phyloP scores from a whole-genome alignment of 2,888 invertebrate species.

The Allacma fusca region DNA sequence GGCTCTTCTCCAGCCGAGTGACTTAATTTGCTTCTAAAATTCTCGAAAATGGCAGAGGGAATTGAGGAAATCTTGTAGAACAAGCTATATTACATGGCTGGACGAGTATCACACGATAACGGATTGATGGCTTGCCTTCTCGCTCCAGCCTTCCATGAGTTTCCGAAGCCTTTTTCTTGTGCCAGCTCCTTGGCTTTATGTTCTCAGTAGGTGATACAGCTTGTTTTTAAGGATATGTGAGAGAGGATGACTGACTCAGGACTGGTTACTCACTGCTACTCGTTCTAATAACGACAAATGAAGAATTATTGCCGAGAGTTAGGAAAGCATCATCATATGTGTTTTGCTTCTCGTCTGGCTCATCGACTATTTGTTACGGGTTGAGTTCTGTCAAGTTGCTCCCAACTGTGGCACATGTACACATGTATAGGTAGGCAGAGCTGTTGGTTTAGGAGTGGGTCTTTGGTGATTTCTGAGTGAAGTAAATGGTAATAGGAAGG shows the following conservation, averaged over 20 bases:
- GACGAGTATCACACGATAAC: slow-evolving; percentile 59
- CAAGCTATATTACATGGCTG: slow-evolving; percentile 55
- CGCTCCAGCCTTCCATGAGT: neutral
- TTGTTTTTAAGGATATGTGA: no score
- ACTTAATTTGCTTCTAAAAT: slow-evolving; percentile 37
- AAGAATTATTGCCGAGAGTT: slow-evolving; percentile 7
- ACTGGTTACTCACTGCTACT: neutral
- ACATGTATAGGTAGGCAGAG: neutral
- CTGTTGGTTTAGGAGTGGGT: neutral
- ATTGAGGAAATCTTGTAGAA: slow-evolving; percentile 48
- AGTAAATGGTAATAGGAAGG: slow-evolving; percentile 36
- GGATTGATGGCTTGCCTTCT: slow-evolving; percentile 54
- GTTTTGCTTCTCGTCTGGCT: neutral
- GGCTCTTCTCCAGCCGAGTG: slow-evolving; percentile 31
- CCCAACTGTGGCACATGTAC: neutral
- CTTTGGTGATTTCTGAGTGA: neutral
- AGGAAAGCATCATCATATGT: slow-evolving; percentile 25
- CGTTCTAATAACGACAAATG: slow-evolving; percentile 3
- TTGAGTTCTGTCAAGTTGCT: neutral
- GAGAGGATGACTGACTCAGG: neutral
- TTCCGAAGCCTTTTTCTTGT: neutral
- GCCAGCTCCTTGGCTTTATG: no score
- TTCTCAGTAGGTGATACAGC: no score
- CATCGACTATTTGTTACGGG: neutral
- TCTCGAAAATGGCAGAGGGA: slow-evolving; percentile 25